Conservation (phyloP, 2,888 invertebrate genomes). For the Cynaeus angustus region DNA sequence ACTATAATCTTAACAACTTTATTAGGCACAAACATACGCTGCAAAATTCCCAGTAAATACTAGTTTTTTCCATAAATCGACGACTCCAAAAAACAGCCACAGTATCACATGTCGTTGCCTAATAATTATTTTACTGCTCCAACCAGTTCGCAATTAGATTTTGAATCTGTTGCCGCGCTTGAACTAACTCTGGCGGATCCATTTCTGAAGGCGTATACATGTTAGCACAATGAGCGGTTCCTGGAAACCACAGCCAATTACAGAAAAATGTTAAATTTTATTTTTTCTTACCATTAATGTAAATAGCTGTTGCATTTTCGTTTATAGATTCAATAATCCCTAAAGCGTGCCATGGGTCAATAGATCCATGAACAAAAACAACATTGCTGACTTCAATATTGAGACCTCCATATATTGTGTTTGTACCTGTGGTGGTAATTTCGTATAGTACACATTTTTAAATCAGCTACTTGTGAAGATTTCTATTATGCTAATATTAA, state of each 20-base stretch:
- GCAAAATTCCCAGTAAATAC: too few relatives aligned
- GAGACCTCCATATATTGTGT: slow-evolving; percentile 85
- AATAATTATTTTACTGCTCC: slow-evolving; percentile 23
- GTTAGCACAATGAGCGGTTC: slow-evolving; percentile 96
- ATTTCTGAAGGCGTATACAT: slow-evolving; percentile 85
- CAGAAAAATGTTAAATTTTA: too few relatives aligned
- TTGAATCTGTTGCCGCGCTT: slow-evolving; percentile 80
- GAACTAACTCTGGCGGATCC: slow-evolving; percentile 80
- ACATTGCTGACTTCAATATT: slow-evolving; percentile 82
- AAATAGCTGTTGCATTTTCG: slow-evolving; percentile 80
- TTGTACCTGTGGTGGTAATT: slow-evolving; percentile 73
- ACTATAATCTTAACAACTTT: too few relatives aligned
- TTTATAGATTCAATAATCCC: slow-evolving; percentile 79
- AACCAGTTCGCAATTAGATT: slow-evolving; percentile 72
- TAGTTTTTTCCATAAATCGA: neutral
- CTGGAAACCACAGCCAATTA: slow-evolving; percentile 70
- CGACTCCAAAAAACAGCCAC: neutral
- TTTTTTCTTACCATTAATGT: slow-evolving; percentile 78
- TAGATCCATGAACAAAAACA: slow-evolving; percentile 90
- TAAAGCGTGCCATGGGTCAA: slow-evolving; percentile 92
- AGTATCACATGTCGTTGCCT: neutral
- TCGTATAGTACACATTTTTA: too few relatives aligned
- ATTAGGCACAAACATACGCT: too few relatives aligned
- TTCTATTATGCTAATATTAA: too few relatives aligned
- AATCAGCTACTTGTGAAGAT: too few relatives aligned